phyloP scores from a whole-genome alignment of 53 echinoderm and acorn worm species.

The Holothuria leucospilota region DNA sequence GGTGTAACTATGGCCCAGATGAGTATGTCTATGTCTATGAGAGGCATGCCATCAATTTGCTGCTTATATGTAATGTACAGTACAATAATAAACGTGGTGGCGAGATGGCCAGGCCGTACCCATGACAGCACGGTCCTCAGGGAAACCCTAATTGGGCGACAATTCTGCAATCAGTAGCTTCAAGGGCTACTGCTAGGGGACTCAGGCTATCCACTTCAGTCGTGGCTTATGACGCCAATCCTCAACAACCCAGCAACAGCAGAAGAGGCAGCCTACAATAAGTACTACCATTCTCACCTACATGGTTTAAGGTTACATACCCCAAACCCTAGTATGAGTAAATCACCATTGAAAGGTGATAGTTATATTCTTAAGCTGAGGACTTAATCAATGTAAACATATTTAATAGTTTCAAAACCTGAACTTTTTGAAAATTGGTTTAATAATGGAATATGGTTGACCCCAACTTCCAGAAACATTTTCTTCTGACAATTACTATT shows the following conservation, averaged over 20 bases:
- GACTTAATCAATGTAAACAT: too few relatives aligned
- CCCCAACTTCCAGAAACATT: too few relatives aligned
- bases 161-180: background rate
- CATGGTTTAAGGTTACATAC: too few relatives aligned
- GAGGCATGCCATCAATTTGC: conserved; percentile 23
- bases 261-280: conserved; percentile 46
- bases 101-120: conserved; percentile 16
- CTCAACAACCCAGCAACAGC: conserved; percentile 16
- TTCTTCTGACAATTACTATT: too few relatives aligned
- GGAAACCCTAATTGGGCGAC: background rate
- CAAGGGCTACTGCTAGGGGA: conserved; percentile 24
- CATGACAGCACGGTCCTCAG: conserved; percentile 12
- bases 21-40: background rate
- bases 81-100: conserved; percentile 27
- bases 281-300: background rate
- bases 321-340: too few relatives aligned
- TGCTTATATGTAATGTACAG: conserved; percentile 11
- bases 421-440: too few relatives aligned
- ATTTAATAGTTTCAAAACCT: too few relatives aligned
- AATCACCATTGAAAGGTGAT: too few relatives aligned
- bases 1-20: conserved; percentile 33
- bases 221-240: conserved; percentile 64
- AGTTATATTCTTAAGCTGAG: too few relatives aligned
- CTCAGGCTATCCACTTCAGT: conserved; percentile 9
- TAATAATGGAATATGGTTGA: too few relatives aligned